These are phyloP conservation scores for Odontomachus brunneus DNA, from an alignment of 1,140 invertebrate genomes.

Conservation along the genomic window DNA sequence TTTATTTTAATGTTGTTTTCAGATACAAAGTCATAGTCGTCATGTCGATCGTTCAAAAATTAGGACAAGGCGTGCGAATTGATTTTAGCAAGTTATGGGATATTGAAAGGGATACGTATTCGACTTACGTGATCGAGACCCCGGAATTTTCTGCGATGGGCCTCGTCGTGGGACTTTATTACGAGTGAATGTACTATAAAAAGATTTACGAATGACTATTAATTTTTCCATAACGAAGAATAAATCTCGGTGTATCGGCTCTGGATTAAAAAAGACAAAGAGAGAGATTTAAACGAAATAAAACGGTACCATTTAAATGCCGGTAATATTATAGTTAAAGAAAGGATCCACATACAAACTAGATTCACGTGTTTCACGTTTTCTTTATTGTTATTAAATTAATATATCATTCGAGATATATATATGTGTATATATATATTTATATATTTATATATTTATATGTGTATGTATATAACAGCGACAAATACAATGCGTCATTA, in stretches of 20 bases:
- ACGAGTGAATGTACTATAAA: constrained; percentile 83
- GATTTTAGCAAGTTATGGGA: constrained; percentile 87
- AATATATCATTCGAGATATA: constrained; percentile 78
- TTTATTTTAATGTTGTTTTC: constrained; percentile 66
- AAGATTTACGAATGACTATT: not conserved
- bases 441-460: constrained; percentile 76
- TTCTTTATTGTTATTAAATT: constrained; percentile 84
- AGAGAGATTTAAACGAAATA: not conserved
- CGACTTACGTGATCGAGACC: constrained; percentile 85
- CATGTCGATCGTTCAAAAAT: constrained; percentile 87
- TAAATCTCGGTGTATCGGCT: not conserved
- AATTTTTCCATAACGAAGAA: not conserved
- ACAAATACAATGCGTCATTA: constrained; percentile 84
- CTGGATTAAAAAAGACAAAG: constrained; percentile 26
- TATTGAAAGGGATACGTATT: constrained; percentile 86
- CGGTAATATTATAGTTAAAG: constrained; percentile 36
- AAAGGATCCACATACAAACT: constrained; percentile 55
- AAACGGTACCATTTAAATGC: constrained; percentile 49
- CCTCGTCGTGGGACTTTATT: constrained; percentile 87
- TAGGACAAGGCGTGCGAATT: constrained; percentile 85
- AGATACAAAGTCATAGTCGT: constrained; percentile 87
- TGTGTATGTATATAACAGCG: constrained; percentile 83
- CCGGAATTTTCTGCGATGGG: constrained; percentile 85
- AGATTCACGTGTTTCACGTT: constrained; percentile 72
- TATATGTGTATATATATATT: constrained; percentile 66